phyloP scores from a whole-genome alignment of 1,140 invertebrate genomes.

The Trichomalopsis sarcophagae region DNA sequence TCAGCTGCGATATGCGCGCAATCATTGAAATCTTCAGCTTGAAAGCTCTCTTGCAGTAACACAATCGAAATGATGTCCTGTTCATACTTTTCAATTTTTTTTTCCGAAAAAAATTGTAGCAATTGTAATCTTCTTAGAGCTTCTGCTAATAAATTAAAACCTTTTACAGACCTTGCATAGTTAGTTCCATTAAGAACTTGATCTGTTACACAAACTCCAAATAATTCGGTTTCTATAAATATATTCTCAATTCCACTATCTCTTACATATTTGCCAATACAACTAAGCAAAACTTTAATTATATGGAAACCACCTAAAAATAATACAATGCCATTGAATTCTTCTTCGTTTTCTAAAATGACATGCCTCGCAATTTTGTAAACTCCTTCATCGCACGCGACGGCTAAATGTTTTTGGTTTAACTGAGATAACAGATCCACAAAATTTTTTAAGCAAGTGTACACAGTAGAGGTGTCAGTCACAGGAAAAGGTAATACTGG shows the following conservation, averaged over 20 bases:
- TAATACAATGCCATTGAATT: slow-evolving; percentile 48
- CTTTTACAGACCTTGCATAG: slow-evolving; percentile 48
- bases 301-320: slow-evolving; percentile 49
- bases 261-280: slow-evolving; percentile 50
- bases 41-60: too few relatives aligned
- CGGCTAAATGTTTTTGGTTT: neutral
- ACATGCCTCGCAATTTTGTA: slow-evolving; percentile 37
- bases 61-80: too few relatives aligned
- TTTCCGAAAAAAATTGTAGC: neutral
- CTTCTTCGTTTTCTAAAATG: neutral
- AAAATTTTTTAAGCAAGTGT: slow-evolving; percentile 35
- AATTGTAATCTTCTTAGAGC: slow-evolving; percentile 46
- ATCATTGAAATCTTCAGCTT: neutral
- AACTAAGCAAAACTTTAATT: slow-evolving; percentile 40
- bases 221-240: slow-evolving; percentile 48
- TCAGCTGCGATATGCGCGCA: neutral
- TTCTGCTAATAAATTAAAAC: slow-evolving; percentile 41
- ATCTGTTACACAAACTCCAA: slow-evolving; percentile 32
- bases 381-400: too few relatives aligned
- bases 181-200: slow-evolving; percentile 49
- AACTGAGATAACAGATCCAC: neutral
- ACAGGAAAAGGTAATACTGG: slow-evolving; percentile 39
- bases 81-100: too few relatives aligned
- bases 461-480: slow-evolving; percentile 38
- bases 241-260: slow-evolving; percentile 52